These are phyloP conservation scores for Crotalus helleri DNA, from an alignment of 2,113 vertebrate genomes.

Conservation along the genomic window DNA sequence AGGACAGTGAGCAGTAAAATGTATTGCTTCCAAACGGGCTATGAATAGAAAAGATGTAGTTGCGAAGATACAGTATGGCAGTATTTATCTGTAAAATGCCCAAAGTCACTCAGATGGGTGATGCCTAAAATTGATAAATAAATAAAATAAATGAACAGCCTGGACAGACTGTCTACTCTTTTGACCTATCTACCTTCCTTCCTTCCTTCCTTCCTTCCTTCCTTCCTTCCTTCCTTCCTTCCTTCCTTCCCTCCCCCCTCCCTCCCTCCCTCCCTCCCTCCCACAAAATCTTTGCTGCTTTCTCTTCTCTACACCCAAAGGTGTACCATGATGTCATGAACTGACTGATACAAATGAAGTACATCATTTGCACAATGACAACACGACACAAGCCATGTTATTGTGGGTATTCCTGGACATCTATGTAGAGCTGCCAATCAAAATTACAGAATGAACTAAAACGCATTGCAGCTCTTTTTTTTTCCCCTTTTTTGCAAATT, in stretches of 20 bases:
- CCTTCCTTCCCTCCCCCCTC: too few species aligned
- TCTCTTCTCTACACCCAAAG: conserved; percentile 48
- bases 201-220: neutral
- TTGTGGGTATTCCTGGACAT: too few species aligned
- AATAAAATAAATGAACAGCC: neutral
- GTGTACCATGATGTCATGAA: neutral
- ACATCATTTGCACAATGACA: too few species aligned
- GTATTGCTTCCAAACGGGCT: conserved; percentile 1
- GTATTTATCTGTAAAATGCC: neutral
- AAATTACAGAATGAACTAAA: conserved; percentile 51
- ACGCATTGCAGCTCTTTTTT: conserved; percentile 47
- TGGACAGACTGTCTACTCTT: neutral
- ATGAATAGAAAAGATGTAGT: conserved; percentile 10
- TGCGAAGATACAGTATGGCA: neutral
- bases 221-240: neutral
- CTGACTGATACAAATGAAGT: too few species aligned
- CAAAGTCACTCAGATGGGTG: neutral
- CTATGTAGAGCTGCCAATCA: conserved; percentile 47
- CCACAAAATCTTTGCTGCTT: conserved; percentile 46
- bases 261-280: too few species aligned
- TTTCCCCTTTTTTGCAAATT: conserved; percentile 38
- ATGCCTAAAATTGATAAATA: neutral
- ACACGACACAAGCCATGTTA: too few species aligned
- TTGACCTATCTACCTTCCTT: neutral
- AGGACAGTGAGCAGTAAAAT: neutral